Conservation (phyloP, 2,113 vertebrate species). For the Microcebus murinus region DNA sequence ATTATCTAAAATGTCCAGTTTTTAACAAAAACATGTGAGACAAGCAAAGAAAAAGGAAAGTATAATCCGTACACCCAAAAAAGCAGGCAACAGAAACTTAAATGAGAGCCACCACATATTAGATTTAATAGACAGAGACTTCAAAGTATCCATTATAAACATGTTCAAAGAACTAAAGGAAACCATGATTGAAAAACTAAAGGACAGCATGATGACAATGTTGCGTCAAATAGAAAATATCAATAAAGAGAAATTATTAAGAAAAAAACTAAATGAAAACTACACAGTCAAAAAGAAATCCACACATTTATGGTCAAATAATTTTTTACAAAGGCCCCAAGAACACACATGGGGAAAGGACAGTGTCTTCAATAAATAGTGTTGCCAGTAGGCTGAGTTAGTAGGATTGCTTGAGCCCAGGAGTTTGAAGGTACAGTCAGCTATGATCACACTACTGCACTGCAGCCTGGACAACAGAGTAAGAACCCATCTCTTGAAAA, state of each 20-base stretch:
- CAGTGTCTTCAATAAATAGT: no score
- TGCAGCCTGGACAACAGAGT: no score
- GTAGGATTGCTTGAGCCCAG: no score
- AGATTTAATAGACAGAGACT: neutral
- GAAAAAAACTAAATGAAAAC: neutral
- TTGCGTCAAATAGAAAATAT: neutral
- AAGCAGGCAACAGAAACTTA: neutral
- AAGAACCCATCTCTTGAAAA: no score
- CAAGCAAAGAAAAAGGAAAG: neutral
- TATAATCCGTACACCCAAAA: neutral
- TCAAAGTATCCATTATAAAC: neutral
- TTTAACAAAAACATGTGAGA: neutral
- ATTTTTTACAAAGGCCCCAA: no score
- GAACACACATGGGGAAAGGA: no score
- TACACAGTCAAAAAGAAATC: neutral
- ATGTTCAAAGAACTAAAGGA: neutral
- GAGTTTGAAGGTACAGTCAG: no score
- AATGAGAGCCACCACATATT: neutral
- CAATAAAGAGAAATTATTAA: neutral
- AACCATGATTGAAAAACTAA: neutral
- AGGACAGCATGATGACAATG: neutral
- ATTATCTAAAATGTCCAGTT: neutral
- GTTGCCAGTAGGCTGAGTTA: no score
- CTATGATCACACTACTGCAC: no score
- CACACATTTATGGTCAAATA: no score